A percentile compares a stretch with the other conserved stretches of the same genome.
phyloP scores from a whole-genome alignment of 2,888 invertebrate species.

The Schrankia costaestrigalis region DNA sequence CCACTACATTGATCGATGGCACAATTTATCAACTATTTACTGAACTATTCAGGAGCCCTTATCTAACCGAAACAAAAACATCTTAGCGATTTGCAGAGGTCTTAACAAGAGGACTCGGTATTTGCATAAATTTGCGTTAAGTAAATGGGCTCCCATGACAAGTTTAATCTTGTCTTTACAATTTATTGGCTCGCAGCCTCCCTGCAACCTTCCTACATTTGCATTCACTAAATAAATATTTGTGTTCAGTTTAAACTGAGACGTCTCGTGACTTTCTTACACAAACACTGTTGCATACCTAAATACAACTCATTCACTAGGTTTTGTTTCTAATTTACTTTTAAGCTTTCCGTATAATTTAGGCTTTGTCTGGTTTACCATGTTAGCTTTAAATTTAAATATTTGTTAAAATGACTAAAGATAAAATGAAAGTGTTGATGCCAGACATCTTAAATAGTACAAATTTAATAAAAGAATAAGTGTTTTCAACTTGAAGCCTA shows the following conservation, averaged over 20 bases:
- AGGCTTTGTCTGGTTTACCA: too few species aligned
- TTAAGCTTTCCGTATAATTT: too few species aligned
- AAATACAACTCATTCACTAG: too few species aligned
- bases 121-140: conserved; percentile 80
- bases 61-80: conserved; percentile 61
- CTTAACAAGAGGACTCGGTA: conserved; percentile 62
- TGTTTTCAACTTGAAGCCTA: conserved; percentile 2
- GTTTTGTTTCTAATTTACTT: too few species aligned
- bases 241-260: conserved; percentile 51
- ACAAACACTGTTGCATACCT: conserved; percentile 26
- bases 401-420: too few species aligned
- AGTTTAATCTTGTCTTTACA: conserved; percentile 78
- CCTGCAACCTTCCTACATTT: conserved; percentile 58
- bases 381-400: too few species aligned
- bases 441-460: too few species aligned
- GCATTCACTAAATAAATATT: conserved; percentile 70
- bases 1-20: conserved; percentile 32
- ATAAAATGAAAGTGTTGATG: too few species aligned
- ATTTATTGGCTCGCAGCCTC: conserved; percentile 70
- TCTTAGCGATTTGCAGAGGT: conserved; percentile 47
- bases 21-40: conserved; percentile 36
- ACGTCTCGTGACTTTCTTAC: conserved; percentile 35
- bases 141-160: conserved; percentile 79
- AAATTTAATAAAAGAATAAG: too few species aligned
- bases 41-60: conserved; percentile 36